A percentile compares a stretch with the other conserved stretches of the same genome.
These are phyloP conservation scores for Boloria euphrosyne DNA, from an alignment of 2,888 invertebrate genomes.

Conservation along the genomic window DNA sequence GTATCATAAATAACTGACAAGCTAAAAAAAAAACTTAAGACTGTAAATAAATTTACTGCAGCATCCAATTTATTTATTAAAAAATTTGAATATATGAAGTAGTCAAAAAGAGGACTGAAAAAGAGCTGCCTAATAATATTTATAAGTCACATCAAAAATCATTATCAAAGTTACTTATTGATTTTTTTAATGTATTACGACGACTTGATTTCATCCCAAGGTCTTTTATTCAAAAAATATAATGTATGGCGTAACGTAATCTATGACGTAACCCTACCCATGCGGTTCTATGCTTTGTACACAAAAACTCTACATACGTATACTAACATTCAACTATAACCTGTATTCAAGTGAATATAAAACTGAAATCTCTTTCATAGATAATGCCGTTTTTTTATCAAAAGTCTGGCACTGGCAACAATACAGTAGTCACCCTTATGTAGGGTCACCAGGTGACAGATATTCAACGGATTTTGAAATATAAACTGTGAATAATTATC, in stretches of 20 bases:
- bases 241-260: slow-evolving; percentile 49
- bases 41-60: too few species aligned
- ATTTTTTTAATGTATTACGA: background rate
- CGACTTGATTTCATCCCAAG: background rate
- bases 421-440: slow-evolving; percentile 60
- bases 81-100: too few species aligned
- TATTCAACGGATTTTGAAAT: background rate
- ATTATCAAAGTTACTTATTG: too few species aligned
- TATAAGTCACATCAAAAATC: too few species aligned
- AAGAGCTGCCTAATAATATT: too few species aligned
- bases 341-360: slow-evolving; percentile 54
- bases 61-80: too few species aligned
- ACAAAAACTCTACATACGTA: slow-evolving; percentile 36
- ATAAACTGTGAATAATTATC: background rate
- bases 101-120: too few species aligned
- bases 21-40: too few species aligned
- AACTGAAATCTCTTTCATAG: slow-evolving; percentile 48
- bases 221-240: slow-evolving; percentile 13
- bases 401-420: slow-evolving; percentile 69
- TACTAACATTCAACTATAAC: slow-evolving; percentile 45
- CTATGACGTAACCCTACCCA: slow-evolving; percentile 64
- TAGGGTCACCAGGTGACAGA: slow-evolving; percentile 35
- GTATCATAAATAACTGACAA: too few species aligned
- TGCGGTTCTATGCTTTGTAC: slow-evolving; percentile 43
- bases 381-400: slow-evolving; percentile 54